A percentile compares a stretch with the other conserved stretches of the same genome.
Conservation (phyloP, 2,888 invertebrate genomes). For the Sylvicola cinctus region DNA sequence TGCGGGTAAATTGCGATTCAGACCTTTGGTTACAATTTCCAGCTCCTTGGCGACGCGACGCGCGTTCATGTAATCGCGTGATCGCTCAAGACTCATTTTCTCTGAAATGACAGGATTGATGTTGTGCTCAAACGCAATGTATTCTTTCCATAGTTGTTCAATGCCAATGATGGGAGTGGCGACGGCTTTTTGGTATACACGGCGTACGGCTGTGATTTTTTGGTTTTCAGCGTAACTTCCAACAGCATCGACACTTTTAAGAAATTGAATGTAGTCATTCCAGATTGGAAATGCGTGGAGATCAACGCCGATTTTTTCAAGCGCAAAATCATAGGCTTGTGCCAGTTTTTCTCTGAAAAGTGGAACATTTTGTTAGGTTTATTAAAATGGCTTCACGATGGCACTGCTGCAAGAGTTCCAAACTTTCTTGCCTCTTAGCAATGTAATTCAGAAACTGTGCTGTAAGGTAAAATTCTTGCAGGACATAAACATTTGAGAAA, state of each 20-base stretch:
- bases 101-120: conserved; percentile 68
- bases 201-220: conserved; percentile 92
- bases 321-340: conserved; percentile 96
- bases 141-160: conserved; percentile 94
- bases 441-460: no score
- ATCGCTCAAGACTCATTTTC: conserved; percentile 92
- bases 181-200: conserved; percentile 90
- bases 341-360: conserved; percentile 87
- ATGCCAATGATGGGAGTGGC: conserved; percentile 94
- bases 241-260: conserved; percentile 90
- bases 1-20: conserved; percentile 89
- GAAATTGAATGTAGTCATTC: conserved; percentile 92
- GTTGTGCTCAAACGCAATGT: conserved; percentile 87
- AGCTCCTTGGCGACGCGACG: conserved; percentile 88
- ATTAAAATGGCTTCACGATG: no score
- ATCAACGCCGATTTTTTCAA: conserved; percentile 98
- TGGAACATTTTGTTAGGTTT: neutral
- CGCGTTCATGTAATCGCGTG: conserved; percentile 94
- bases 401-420: no score
- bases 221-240: conserved; percentile 99
- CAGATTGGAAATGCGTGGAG: conserved; percentile 92
- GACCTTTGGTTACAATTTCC: conserved; percentile 82
- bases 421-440: no score
- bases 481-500: no score
- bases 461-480: no score